Evolutionary conservation across 2,797 vertebrate species (phyloP).

Genomic region (Aphelocoma californica): DNA sequence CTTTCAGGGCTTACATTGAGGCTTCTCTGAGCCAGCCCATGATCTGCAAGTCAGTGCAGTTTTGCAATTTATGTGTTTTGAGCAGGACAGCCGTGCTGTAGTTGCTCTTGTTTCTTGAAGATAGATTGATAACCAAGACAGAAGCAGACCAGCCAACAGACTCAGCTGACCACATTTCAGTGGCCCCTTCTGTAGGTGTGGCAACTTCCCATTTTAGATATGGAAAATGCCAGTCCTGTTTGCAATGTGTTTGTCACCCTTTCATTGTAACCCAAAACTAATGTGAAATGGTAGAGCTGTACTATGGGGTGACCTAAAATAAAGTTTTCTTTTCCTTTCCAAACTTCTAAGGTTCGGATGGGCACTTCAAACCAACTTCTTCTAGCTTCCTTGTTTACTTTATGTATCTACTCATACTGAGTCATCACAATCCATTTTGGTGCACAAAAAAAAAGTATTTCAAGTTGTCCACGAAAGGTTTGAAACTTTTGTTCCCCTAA

Average conservation of each 20-base stretch:
- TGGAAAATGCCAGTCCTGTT: neutral
- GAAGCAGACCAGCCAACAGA: neutral
- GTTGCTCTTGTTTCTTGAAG: neutral
- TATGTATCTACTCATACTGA: neutral
- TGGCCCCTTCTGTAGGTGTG: neutral
- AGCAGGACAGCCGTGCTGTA: neutral
- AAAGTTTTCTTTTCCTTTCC: neutral
- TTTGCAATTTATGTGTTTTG: neutral
- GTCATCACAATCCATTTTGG: neutral
- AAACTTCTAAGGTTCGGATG: neutral
- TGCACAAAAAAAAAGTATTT: neutral
- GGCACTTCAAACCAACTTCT: neutral
- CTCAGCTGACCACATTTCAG: neutral
- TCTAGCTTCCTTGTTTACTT: neutral
- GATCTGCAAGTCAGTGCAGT: neutral
- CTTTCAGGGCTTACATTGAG: neutral
- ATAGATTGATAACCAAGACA: neutral
- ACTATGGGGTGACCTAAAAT: neutral
- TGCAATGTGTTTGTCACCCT: neutral
- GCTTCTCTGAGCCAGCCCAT: neutral
- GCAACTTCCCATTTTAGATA: neutral
- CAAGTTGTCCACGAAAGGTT: neutral
- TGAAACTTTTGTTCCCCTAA: neutral
- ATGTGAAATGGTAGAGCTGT: neutral
- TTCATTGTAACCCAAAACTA: neutral